Conservation (phyloP, 2,113 vertebrate genomes). For the Gymnogyps californianus region DNA sequence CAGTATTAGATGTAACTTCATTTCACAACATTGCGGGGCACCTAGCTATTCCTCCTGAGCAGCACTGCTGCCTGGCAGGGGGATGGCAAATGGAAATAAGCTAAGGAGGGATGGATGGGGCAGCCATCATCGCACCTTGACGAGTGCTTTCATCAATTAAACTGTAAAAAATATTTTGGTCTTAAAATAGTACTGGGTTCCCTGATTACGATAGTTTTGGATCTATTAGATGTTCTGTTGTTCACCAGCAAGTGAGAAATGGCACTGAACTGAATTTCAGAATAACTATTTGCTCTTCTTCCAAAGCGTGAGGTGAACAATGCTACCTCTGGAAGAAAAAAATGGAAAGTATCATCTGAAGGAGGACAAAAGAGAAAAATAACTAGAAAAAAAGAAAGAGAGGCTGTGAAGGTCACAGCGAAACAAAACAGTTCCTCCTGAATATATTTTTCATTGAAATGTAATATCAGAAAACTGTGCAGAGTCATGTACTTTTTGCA, state of each 20-base stretch:
- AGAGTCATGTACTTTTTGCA: slow-evolving; percentile 69
- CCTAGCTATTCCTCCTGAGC: neutral
- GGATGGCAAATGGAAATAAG: neutral
- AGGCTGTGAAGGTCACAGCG: slow-evolving; percentile 54
- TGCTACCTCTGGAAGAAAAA: neutral
- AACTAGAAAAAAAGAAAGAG: slow-evolving; percentile 5
- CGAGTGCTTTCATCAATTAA: neutral
- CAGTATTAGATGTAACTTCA: neutral
- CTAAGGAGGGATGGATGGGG: neutral
- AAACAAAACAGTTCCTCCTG: slow-evolving; percentile 50
- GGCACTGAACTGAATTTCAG: neutral
- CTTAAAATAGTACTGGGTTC: neutral
- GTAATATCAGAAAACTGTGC: slow-evolving; percentile 49
- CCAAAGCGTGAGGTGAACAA: neutral
- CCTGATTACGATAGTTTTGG: neutral
- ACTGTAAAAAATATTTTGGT: neutral
- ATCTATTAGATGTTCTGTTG: neutral
- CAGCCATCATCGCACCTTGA: neutral
- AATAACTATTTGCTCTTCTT: neutral
- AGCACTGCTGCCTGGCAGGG: neutral
- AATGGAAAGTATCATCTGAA: neutral
- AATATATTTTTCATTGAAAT: slow-evolving; percentile 63
- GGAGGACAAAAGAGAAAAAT: neutral
- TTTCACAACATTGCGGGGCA: neutral
- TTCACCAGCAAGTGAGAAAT: neutral